Evolutionary conservation across 2,888 invertebrate species (phyloP).

Genomic region (Zygogramma bicolorata): DNA sequence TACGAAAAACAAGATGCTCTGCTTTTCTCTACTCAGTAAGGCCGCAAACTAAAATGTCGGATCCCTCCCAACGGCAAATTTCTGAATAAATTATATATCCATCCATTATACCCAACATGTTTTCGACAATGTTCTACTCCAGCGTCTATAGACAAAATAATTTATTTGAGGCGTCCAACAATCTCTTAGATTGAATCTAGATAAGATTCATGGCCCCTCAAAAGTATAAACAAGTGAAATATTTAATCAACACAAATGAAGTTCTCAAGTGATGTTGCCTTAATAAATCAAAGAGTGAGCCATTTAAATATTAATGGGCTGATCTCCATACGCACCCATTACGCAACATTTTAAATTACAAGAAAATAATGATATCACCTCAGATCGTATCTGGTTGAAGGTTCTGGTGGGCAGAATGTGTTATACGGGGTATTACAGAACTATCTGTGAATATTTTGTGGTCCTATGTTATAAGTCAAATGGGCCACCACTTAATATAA

Average conservation of each 20-base stretch:
- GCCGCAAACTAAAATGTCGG: not conserved
- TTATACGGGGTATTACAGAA: no score
- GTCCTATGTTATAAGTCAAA: no score
- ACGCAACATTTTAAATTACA: constrained; percentile 62
- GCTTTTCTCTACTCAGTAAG: not conserved
- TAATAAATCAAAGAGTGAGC: constrained; percentile 56
- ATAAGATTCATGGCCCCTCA: constrained; percentile 35
- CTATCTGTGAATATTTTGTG: no score
- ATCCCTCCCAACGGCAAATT: not conserved
- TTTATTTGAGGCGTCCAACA: constrained; percentile 16
- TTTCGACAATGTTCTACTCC: constrained; percentile 1
- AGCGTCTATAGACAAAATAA: constrained; percentile 13
- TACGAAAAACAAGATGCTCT: not conserved
- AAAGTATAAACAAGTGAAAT: constrained; percentile 43
- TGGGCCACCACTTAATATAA: no score
- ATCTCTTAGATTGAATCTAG: constrained; percentile 21
- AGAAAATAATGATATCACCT: constrained; percentile 60
- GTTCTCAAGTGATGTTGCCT: constrained; percentile 45
- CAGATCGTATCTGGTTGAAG: constrained; percentile 59
- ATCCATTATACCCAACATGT: constrained; percentile 3
- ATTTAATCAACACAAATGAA: constrained; percentile 58
- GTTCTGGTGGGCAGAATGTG: constrained; percentile 59
- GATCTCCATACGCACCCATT: constrained; percentile 61
- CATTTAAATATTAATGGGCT: constrained; percentile 57
- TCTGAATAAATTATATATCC: constrained; percentile 6